Base-by-base conservation (phyloP, 2,888 invertebrate species). In the Palloptera scutellata region DNA sequence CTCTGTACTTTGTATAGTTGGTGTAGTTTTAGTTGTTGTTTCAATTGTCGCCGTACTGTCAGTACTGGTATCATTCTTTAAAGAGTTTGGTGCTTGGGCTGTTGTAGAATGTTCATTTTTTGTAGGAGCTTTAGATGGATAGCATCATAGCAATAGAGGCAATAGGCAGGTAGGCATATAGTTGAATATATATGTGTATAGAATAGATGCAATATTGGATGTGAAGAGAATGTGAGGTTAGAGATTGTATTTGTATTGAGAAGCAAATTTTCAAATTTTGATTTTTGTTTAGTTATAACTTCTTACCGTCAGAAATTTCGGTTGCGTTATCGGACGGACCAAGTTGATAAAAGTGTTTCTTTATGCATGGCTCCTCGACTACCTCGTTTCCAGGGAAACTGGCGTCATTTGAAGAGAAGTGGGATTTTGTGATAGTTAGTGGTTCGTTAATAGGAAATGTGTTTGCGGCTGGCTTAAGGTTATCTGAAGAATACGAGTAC, bases 401-500 rank as follows among this genome's bases (percentile, higher is more conserved):
- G 63, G 75, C 72, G 61, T 79, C 77, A 62, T 75, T 80, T 48
- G 74, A 68, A 66, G 75, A 78, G 75, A 80, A 75, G 72, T 78
- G 74, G 61, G 72, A 76, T 78, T 83, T 82, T 70, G 76, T 80
- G 75, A 80, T 74, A 67, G 75, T 75, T 73, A 73, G 73, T 75
- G 72, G 74, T 78, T 78, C 79, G 79, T 80, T 76, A 76, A 73
- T 81, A 75, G 81, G 78, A 79, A 77, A 78, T 78, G 78, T 73
- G 75, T 77, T 74, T 75, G 75, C 82, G 73, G 76, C 78, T 76
- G 79, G 77, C 77, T 76, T 79, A 78, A 77, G 82, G 75, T 83
- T 83, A 81, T 83, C 81, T 83, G 82, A 80, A 82, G 81, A 80
- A 83, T 80, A 78, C 70, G 81, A 80, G 82, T 80, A 78, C 70